phyloP scores from a whole-genome alignment of 2,113 vertebrate genomes.

The Rattus norvegicus region GRCr8 NC_086032.1:23517501-23518000 shows the following conservation, averaged over 20 bases:
- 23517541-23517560: background rate
- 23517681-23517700: background rate
- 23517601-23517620: background rate
- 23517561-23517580: background rate
- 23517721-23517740: background rate
- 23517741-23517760: background rate
- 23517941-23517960: background rate
- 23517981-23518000: background rate
- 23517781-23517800: background rate
- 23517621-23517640: fast-evolving
- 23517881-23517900: background rate
- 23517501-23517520: background rate
- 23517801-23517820: background rate
- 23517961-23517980: background rate
- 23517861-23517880: background rate
- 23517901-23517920: background rate
- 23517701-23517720: background rate
- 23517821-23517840: background rate
- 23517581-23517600: no score
- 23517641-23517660: background rate
- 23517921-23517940: background rate
- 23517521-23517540: background rate
- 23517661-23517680: background rate
- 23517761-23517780: background rate
- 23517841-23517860: background rate